Evolutionary conservation across 2,113 vertebrate genomes (phyloP).

Genomic region (Pao palembangensis): DNA sequence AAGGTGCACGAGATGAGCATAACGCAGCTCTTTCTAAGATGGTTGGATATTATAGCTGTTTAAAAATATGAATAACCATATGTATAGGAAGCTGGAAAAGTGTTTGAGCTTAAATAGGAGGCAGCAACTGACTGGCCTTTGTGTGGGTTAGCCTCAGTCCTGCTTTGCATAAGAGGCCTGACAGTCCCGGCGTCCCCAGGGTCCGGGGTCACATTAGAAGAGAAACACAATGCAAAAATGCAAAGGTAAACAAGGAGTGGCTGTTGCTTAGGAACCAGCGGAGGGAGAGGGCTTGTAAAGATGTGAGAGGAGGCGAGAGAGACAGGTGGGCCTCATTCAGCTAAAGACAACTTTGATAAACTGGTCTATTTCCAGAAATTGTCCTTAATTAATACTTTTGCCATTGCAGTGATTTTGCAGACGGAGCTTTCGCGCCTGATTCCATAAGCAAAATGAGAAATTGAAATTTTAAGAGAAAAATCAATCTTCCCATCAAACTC

Average conservation of each 20-base stretch:
- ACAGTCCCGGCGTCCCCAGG: conserved; percentile 32
- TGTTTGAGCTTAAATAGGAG: not conserved
- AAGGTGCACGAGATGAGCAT: conserved; percentile 48
- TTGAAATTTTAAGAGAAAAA: no score
- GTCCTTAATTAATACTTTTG: no score
- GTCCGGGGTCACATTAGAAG: conserved; percentile 44
- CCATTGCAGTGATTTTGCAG: no score
- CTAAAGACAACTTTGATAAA: not conserved
- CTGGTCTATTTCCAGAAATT: no score
- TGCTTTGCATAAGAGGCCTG: conserved; percentile 49
- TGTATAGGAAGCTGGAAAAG: not conserved
- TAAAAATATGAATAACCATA: conserved; percentile 27
- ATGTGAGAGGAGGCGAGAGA: conserved; percentile 8
- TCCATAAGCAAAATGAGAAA: no score
- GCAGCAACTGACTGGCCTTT: not conserved
- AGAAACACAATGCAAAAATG: conserved; percentile 69
- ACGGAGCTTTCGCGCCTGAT: no score
- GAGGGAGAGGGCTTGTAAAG: conserved; percentile 54
- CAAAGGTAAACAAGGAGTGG: conserved; percentile 75
- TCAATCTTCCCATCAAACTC: not conserved
- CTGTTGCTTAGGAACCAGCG: conserved; percentile 68
- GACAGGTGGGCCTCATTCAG: conserved; percentile 42
- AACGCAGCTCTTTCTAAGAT: conserved; percentile 43
- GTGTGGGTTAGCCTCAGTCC: not conserved
- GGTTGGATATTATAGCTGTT: conserved; percentile 31